These are phyloP conservation scores for Salticus scenicus DNA, from an alignment of 2,888 invertebrate species.

Conservation along the genomic window DNA sequence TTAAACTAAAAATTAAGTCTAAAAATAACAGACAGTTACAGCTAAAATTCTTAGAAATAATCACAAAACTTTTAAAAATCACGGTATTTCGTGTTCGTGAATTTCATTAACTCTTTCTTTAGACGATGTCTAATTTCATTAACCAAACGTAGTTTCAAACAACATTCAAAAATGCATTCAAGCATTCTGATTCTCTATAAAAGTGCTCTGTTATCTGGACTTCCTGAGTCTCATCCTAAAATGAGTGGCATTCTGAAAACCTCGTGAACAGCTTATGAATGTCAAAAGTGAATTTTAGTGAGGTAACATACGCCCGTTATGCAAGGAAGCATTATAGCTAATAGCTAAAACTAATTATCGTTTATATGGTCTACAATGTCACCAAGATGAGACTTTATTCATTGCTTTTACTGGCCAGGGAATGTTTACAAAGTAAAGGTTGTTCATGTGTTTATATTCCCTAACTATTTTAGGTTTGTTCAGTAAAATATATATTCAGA, in stretches of 20 bases:
- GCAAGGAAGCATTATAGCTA: slow-evolving; percentile 42
- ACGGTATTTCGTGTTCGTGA: too few relatives aligned
- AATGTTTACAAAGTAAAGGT: neutral
- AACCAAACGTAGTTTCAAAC: neutral
- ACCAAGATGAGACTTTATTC: too few relatives aligned
- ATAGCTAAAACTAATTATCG: slow-evolving; percentile 38
- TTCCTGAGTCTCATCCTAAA: neutral
- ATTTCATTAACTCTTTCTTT: too few relatives aligned
- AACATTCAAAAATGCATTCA: slow-evolving; percentile 21
- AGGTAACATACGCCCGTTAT: slow-evolving; percentile 25
- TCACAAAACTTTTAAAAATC: too few relatives aligned
- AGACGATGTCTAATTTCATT: neutral
- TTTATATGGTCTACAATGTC: slow-evolving; percentile 18
- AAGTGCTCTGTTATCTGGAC: slow-evolving; percentile 1
- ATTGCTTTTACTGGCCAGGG: neutral
- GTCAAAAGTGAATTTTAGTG: neutral
- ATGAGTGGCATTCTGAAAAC: slow-evolving; percentile 19
- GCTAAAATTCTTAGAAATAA: too few relatives aligned
- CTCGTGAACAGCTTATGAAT: slow-evolving; percentile 23
- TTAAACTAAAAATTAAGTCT: too few relatives aligned
- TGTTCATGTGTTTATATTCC: too few relatives aligned
- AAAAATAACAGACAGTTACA: too few relatives aligned
- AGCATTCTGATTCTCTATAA: neutral
- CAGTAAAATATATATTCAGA: too few relatives aligned
- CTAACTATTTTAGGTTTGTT: too few relatives aligned